Percentiles rank a stretch among this genome's conserved stretches.
phyloP scores from a whole-genome alignment of 2,888 invertebrate species.

The Andrena fulva region DNA sequence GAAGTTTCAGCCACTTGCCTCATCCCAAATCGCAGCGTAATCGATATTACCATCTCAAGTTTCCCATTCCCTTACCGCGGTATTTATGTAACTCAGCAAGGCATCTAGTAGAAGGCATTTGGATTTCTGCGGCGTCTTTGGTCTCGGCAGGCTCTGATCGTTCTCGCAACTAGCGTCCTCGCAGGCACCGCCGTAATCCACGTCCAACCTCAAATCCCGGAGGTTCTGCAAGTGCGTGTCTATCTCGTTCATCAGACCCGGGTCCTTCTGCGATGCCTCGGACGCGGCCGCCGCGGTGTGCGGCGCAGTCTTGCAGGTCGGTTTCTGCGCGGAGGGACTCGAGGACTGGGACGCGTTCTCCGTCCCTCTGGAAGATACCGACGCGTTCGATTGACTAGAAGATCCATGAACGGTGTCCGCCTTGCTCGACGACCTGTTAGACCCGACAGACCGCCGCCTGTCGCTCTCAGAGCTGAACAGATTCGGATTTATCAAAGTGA shows the following conservation, averaged over 20 bases:
- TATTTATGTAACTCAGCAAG: slow-evolving; percentile 88
- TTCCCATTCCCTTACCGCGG: slow-evolving; percentile 86
- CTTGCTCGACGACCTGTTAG: slow-evolving; percentile 51
- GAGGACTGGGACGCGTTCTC: slow-evolving; percentile 79
- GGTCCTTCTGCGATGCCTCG: slow-evolving; percentile 28
- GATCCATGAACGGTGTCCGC: slow-evolving; percentile 26
- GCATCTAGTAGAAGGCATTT: slow-evolving; percentile 87
- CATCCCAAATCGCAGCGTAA: background rate
- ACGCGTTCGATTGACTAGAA: slow-evolving; percentile 69
- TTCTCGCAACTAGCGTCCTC: slow-evolving; percentile 42
- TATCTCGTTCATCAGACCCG: slow-evolving; percentile 67
- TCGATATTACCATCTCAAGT: background rate
- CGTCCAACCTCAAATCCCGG: slow-evolving; percentile 75
- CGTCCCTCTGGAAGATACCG: slow-evolving; percentile 74
- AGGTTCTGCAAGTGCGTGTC: slow-evolving; percentile 73
- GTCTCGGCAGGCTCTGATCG: slow-evolving; percentile 32
- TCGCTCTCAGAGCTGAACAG: slow-evolving; percentile 70
- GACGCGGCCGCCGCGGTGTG: background rate
- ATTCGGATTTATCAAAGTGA: slow-evolving; percentile 81
- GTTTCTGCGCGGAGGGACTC: slow-evolving; percentile 77
- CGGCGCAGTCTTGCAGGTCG: slow-evolving; percentile 29
- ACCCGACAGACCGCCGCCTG: slow-evolving; percentile 55
- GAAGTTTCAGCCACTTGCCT: background rate
- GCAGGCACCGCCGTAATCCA: slow-evolving; percentile 30
- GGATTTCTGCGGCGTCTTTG: slow-evolving; percentile 67